Base-by-base conservation (phyloP, 2,888 invertebrate genomes). In the Cerceris rybyensis region DNA sequence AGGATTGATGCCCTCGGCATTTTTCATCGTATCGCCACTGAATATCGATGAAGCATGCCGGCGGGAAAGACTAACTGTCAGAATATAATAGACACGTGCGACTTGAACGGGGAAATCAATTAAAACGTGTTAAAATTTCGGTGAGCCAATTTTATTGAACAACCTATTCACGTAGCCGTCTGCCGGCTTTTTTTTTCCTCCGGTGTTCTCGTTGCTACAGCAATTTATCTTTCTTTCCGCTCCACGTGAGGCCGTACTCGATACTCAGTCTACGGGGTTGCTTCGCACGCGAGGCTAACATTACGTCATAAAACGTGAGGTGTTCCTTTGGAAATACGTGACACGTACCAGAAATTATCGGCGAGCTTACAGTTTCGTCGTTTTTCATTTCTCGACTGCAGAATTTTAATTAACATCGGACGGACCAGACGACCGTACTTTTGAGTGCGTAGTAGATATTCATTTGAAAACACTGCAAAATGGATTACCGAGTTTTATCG, bases 221-320 rank as follows among this genome's bases (percentile, higher is more conserved):
- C 78, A 76, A 82, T 83, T 82, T 80, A 80, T 82, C 82, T 83
- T 75, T 55, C 81, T 61, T 77, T 80, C 72, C 67, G 68, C 55
- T 61, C 63, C 81, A 73, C 75, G 78, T 75, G 81, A 84, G 84
- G 77, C 83, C 82, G 79, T 80, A 80, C 84, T 86, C 85, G 83
- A 88, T 88, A 88, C 80, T 70, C 70, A 61, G 70, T 71, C 64
- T 68, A 72, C 42, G 64, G 28, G 70, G 55, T 69, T 66, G 64
- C 68, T 46, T 61, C 65, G 82, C 88, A 88, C 88, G 88, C 88
- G 80, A 87, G 80, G 75, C 54, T 67, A 74, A 80, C 83, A 88
- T 88, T 89, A 88, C 80, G 83, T 78, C 81, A 75, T 86, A 78
- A 87, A 87, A 87, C 79, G 74, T 73, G 84, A 77, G 78, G 75